Percentiles rank a stretch among this genome's conserved stretches.
phyloP scores from a whole-genome alignment of 2,797 vertebrate species.

The Synaphobranchus kaupii region DNA sequence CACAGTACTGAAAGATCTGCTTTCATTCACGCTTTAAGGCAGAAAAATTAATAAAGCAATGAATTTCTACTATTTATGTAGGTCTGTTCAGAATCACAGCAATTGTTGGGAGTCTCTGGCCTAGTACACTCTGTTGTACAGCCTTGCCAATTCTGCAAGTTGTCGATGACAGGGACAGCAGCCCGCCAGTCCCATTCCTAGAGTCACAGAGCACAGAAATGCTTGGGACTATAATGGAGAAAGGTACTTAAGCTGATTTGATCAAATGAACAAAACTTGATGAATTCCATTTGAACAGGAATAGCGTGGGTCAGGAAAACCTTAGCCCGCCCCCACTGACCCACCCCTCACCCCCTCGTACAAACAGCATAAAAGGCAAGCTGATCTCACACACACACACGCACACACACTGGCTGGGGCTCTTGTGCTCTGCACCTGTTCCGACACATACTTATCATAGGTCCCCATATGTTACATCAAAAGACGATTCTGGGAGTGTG shows the following conservation, averaged over 20 bases:
- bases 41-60: background rate
- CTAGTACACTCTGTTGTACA: background rate
- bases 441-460: background rate
- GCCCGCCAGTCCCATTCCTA: background rate
- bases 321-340: background rate
- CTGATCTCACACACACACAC: slow-evolving; percentile 23
- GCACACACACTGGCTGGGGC: background rate
- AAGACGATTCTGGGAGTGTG: background rate
- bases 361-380: slow-evolving; percentile 41
- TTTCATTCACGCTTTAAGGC: background rate
- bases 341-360: slow-evolving; percentile 46
- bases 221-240: background rate
- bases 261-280: slow-evolving; percentile 32
- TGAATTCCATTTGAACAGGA: slow-evolving; percentile 46
- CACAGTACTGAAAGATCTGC: background rate
- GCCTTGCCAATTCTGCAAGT: background rate
- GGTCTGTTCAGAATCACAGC: background rate
- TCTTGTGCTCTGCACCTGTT: slow-evolving; percentile 33
- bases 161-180: background rate
- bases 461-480: slow-evolving; percentile 11
- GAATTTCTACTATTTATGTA: background rate
- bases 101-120: background rate
- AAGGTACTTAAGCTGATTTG: slow-evolving; percentile 25
- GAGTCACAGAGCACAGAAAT: background rate
- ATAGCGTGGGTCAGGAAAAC: slow-evolving; percentile 45